Base-by-base conservation (phyloP, 2,797 vertebrate species). In the Rallus crepitans region DNA sequence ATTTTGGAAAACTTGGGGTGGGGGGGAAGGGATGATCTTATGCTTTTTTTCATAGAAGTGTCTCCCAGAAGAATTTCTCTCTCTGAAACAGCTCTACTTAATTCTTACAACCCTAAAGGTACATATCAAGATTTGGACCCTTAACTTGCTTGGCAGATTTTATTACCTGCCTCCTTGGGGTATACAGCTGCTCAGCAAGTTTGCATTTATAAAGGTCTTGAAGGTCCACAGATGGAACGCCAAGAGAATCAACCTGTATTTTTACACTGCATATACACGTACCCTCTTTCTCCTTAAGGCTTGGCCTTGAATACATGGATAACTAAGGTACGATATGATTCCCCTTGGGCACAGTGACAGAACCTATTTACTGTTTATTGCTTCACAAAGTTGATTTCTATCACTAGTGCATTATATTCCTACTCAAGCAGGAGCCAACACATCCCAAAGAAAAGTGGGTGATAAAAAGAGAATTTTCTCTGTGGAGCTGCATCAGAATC, bases 131-230 rank as follows among this genome's bases (percentile, higher is more conserved):
- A 92, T 87, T 79, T 88, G 70, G 82, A 89, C 61, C 56, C 53
- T 93, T 85, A 89, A 83, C 68, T 93, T 94, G 65, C 40, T 88
- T 90, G 81, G 89, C 82, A 91, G 82, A 78, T 81, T 94, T 94
- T 87, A 95, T 93, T 88, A 69, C 80, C 59, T 88, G 55, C 77
- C 80, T 96, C 94, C 75, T 73, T 79, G 57, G 77, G 79, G 73
- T 80, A 90, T 78, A 89, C 55, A 96, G 75, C 68, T 95, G 87
- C 75, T 93, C 69, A 64, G 80, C 30, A 56, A 91, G 52, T 66
- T 89, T 66, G 55, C 87, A 66, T 92, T 95, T 95, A 71, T 89
- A 82, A 93, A 96, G 71, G 40, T 93, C 55, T 81, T 84, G 64
- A 93, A 86, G 57, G 87, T 70, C 65, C 89, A 94, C 82, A 95